These are phyloP conservation scores for Muscicapa striata DNA, from an alignment of 2,797 vertebrate genomes.

Conservation along the genomic window DNA sequence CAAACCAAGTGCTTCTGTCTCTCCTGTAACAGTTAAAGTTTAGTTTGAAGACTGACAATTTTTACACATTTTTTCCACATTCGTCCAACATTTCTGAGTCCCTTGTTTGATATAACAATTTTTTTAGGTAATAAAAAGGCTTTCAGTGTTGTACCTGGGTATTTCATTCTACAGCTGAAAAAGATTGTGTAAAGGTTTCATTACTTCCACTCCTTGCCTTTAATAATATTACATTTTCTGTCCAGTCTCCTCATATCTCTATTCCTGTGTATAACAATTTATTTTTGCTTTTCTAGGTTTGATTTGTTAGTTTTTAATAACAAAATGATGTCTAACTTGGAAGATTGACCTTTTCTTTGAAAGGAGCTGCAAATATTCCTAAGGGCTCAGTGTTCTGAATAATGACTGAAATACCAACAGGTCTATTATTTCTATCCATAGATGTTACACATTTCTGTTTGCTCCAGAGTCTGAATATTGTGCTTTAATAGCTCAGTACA, in stretches of 20 bases:
- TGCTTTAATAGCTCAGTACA: not conserved
- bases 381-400: not conserved
- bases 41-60: not conserved
- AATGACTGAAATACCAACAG: not conserved
- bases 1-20: not conserved
- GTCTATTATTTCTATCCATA: not conserved
- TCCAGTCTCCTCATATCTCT: not conserved
- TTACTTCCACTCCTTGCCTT: not conserved
- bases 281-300: not conserved
- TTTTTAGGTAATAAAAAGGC: not conserved
- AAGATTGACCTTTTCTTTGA: slow-evolving; percentile 35
- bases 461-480: not conserved
- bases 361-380: not conserved
- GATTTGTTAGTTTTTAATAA: slow-evolving; percentile 36
- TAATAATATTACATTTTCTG: not conserved
- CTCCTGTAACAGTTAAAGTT: not conserved
- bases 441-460: not conserved
- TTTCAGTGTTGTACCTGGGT: not conserved
- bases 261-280: not conserved
- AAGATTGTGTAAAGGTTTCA: not conserved
- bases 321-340: not conserved
- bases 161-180: slow-evolving; percentile 6
- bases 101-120: not conserved
- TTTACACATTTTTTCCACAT: not conserved
- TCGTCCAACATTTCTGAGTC: not conserved